Percentiles rank a stretch among this genome's conserved stretches.
Evolutionary conservation across 30 jellyfish, hydroid and myxozoan species (phyloP).

Genomic region (Hydractinia echinata): DNA sequence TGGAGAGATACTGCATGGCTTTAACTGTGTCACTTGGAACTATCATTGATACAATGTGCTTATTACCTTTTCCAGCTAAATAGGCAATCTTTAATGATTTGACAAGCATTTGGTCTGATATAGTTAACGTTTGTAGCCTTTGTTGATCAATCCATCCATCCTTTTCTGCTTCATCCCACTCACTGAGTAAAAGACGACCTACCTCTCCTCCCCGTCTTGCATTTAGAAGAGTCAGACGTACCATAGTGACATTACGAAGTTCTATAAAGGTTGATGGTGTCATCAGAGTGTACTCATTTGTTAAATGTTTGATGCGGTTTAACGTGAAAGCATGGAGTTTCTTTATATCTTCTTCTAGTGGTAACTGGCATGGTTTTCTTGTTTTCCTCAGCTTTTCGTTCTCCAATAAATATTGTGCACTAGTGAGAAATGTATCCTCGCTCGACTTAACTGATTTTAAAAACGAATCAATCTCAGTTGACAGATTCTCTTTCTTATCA

Average conservation of each 20-base stretch:
- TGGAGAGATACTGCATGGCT: neutral
- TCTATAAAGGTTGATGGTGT: constrained; percentile 8
- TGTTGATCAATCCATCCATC: constrained; percentile 23
- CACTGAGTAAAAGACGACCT: neutral
- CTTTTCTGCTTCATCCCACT: constrained; percentile 7
- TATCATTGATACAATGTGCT: constrained; percentile 3
- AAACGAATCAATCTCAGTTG: neutral
- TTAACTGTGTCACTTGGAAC: constrained; percentile 9
- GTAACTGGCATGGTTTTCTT: constrained; percentile 15
- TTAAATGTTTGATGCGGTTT: neutral
- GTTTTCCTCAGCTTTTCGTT: neutral
- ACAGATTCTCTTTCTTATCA: neutral
- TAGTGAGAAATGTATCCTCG: neutral
- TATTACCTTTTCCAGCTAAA: constrained; percentile 10
- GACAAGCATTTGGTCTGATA: constrained; percentile 5
- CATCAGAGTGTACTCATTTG: neutral
- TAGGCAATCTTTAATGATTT: neutral
- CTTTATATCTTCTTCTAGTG: constrained; percentile 21
- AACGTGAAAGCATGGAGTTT: neutral
- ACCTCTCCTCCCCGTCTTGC: constrained; percentile 21
- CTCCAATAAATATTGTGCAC: constrained; percentile 12
- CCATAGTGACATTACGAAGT: constrained; percentile 2
- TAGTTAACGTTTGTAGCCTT: neutral
- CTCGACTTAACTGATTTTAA: neutral
- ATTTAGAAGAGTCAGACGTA: constrained; percentile 4